A percentile compares a stretch with the other conserved stretches of the same genome.
Evolutionary conservation across 2,797 vertebrate genomes (phyloP).

Genomic region (Nannoperca australis): DNA sequence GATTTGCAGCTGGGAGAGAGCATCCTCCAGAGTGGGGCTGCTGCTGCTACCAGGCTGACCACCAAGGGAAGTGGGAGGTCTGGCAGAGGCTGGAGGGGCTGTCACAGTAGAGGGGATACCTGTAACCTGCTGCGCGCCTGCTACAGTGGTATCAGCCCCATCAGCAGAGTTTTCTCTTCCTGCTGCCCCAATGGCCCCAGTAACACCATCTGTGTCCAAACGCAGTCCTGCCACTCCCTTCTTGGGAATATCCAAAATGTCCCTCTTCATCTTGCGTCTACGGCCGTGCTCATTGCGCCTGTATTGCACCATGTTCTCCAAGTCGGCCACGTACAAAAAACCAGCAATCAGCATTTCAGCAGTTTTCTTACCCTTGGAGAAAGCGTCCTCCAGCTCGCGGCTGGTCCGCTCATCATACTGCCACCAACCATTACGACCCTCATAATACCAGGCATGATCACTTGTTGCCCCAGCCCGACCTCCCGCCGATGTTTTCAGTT

Average conservation of each 20-base stretch:
- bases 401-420: slow-evolving; percentile 99
- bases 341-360: slow-evolving; percentile 99
- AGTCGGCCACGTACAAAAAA: slow-evolving; percentile 96
- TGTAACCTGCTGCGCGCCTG: slow-evolving; percentile 79
- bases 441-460: slow-evolving; percentile 98
- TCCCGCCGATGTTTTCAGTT: slow-evolving; percentile 95
- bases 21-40: slow-evolving; percentile 86
- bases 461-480: slow-evolving; percentile 86
- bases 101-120: slow-evolving; percentile 59
- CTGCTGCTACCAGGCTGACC: slow-evolving; percentile 85
- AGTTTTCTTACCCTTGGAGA: slow-evolving; percentile 97
- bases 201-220: slow-evolving; percentile 84
- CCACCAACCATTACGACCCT: slow-evolving; percentile 99
- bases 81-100: slow-evolving; percentile 77
- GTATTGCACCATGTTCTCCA: slow-evolving; percentile 99
- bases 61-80: slow-evolving; percentile 88
- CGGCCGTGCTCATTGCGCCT: slow-evolving; percentile 97
- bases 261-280: slow-evolving; percentile 96
- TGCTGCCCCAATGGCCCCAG: slow-evolving; percentile 70
- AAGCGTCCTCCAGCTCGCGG: slow-evolving; percentile 97
- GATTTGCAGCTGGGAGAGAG: slow-evolving; percentile 92
- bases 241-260: slow-evolving; percentile 96
- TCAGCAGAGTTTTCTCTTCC: slow-evolving; percentile 95
- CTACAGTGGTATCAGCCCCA: slow-evolving; percentile 88
- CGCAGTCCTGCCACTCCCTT: slow-evolving; percentile 98